A percentile compares a stretch with the other conserved stretches of the same genome.
Conservation (phyloP, 1,140 invertebrate species). For the Oncopeltus fasciatus region DNA sequence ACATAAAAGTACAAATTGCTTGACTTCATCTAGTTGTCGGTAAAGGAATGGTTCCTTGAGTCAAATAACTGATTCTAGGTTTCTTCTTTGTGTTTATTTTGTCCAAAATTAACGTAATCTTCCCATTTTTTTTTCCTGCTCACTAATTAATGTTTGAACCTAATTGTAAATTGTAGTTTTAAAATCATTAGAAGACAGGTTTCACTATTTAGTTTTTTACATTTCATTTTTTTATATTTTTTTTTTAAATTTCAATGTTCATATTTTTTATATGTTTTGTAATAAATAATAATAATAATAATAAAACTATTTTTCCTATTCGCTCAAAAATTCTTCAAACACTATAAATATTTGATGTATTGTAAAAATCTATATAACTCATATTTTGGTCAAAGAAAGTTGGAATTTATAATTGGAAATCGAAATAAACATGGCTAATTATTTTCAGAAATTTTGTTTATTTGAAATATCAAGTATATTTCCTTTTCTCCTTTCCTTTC, state of each 20-base stretch:
- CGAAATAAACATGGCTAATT: no score
- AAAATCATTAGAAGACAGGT: not conserved
- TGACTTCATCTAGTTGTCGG: not conserved
- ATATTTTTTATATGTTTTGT: not conserved
- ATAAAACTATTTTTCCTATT: not conserved
- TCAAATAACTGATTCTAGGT: not conserved
- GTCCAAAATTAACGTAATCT: not conserved
- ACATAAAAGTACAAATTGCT: not conserved
- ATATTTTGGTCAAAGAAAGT: not conserved
- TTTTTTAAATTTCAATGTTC: not conserved
- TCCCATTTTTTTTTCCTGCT: not conserved
- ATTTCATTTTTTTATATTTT: not conserved
- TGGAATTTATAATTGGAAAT: no score
- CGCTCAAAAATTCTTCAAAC: not conserved
- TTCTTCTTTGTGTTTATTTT: not conserved
- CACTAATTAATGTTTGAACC: not conserved
- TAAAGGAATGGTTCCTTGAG: not conserved
- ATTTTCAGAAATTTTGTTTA: no score
- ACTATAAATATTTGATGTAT: not conserved
- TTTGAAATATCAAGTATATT: no score
- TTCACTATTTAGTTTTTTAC: not conserved
- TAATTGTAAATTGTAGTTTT: not conserved
- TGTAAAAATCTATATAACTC: not conserved
- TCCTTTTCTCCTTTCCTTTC: no score
- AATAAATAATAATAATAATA: no score